Conservation (phyloP, 1,140 invertebrate species). For the Calosoma granatense region DNA sequence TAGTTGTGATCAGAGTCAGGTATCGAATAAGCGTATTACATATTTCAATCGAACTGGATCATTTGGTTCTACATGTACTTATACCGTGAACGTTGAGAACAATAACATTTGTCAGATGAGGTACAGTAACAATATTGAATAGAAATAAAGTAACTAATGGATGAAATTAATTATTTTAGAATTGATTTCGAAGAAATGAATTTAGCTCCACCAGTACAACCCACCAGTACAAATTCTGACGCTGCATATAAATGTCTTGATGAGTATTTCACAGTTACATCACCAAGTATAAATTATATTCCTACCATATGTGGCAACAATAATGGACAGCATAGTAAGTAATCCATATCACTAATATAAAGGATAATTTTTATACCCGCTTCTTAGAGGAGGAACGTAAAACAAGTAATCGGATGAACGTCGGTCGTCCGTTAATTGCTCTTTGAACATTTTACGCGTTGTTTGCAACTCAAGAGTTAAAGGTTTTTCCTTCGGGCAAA, state of each 20-base stretch:
- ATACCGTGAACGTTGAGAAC: conserved; percentile 21
- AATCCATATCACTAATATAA: too few relatives aligned
- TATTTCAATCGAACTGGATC: conserved; percentile 21
- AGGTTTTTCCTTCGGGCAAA: background rate
- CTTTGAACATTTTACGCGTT: background rate
- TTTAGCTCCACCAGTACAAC: conserved; percentile 14
- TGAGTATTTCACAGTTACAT: background rate
- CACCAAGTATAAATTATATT: conserved; percentile 11
- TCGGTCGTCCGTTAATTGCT: background rate
- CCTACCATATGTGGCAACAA: conserved; percentile 25
- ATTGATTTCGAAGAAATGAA: conserved; percentile 20
- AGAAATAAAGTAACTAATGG: background rate
- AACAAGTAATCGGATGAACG: background rate
- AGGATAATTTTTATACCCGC: background rate
- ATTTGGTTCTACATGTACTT: conserved; percentile 16
- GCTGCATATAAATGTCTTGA: conserved; percentile 14
- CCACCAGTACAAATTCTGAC: too few relatives aligned
- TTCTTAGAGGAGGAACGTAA: too few relatives aligned
- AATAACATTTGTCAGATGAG: conserved; percentile 29
- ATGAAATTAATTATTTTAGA: conserved; percentile 14
- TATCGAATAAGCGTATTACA: conserved; percentile 19
- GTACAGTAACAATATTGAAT: conserved; percentile 13
- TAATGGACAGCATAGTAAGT: conserved; percentile 25
- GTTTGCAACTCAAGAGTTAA: too few relatives aligned
- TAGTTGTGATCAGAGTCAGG: conserved; percentile 20